These are phyloP conservation scores for Metopia argyrocephala DNA, from an alignment of 2,888 invertebrate species.

Conservation along the genomic window DNA sequence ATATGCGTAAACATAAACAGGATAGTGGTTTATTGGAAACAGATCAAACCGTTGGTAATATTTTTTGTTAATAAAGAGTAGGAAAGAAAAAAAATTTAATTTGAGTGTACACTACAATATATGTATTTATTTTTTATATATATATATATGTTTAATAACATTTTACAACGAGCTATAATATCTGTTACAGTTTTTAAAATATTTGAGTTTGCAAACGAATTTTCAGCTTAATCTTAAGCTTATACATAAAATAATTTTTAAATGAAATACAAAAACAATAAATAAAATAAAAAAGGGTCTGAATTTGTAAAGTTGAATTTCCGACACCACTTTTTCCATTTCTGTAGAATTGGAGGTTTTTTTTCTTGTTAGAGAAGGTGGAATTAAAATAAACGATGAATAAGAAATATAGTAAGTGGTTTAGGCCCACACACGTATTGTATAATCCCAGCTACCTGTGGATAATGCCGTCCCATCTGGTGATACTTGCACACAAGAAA, in stretches of 20 bases:
- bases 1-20: conserved; percentile 74
- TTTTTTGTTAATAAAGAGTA: not conserved
- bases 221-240: no score
- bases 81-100: not conserved
- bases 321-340: no score
- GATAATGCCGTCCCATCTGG: conserved; percentile 98
- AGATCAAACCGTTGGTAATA: not conserved
- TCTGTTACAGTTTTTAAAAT: conserved; percentile 6
- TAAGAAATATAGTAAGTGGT: no score
- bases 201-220: not conserved
- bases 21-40: conserved; percentile 39
- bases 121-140: not conserved
- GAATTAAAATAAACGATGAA: no score
- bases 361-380: no score
- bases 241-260: no score
- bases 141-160: not conserved
- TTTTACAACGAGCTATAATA: conserved; percentile 47
- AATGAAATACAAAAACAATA: no score
- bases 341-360: no score
- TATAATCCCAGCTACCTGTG: conserved; percentile 98
- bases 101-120: not conserved
- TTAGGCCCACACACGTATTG: conserved; percentile 85
- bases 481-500: conserved; percentile 93
- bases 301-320: no score
- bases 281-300: no score